Evolutionary conservation across 2,888 invertebrate species (phyloP).

Genomic region (Lasius platythorax): DNA sequence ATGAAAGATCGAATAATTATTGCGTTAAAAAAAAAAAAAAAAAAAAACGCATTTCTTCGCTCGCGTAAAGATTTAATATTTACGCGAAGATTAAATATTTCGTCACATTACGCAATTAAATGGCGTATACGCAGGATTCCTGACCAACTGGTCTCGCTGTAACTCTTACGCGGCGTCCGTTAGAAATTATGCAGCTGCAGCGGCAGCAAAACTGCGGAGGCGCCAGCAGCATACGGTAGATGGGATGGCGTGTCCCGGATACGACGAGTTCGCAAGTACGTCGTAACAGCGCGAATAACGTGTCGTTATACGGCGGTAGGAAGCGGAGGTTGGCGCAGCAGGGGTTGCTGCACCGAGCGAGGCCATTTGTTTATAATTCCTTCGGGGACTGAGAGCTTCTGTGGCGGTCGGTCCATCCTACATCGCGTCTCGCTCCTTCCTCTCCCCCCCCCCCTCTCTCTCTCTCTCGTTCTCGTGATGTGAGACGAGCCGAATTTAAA

Average conservation of each 20-base stretch:
- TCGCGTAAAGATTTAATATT: neutral
- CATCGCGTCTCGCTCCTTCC: conserved; percentile 27
- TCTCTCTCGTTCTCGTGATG: conserved; percentile 6
- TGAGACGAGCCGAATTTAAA: conserved; percentile 76
- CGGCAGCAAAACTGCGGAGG: conserved; percentile 72
- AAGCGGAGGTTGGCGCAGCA: conserved; percentile 25
- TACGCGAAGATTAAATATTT: neutral
- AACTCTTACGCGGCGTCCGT: conserved; percentile 71
- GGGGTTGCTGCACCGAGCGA: conserved; percentile 23
- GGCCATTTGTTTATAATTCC: conserved; percentile 76
- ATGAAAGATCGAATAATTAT: neutral
- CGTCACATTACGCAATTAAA: neutral
- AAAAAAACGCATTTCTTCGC: neutral
- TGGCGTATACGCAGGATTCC: conserved; percentile 8
- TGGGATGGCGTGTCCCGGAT: conserved; percentile 77
- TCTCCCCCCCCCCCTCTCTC: conserved; percentile 30
- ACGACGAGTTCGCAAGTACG: conserved; percentile 73
- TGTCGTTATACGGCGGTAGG: conserved; percentile 65
- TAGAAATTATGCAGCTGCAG: conserved; percentile 83
- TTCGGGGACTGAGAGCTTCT: conserved; percentile 43
- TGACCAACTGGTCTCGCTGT: neutral
- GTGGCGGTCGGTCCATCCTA: conserved; percentile 10
- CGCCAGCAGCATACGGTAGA: conserved; percentile 35
- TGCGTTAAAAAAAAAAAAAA: neutral
- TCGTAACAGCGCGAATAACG: conserved; percentile 76